Conservation (phyloP, 1,140 invertebrate species). For the roundworm (Caenorhabditis elegans) region WBcel235 BX284602.5:6341001-6341500, state of each 20-base stretch:
- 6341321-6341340: not conserved
- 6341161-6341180: not conserved
- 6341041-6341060: constrained; percentile 9
- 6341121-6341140: not conserved
- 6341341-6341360: not conserved
- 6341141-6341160: not conserved
- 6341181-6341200: not conserved
- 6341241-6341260: not conserved
- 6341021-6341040: not conserved
- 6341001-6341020: not conserved
- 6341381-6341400: too few species aligned
- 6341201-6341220: constrained; percentile 16
- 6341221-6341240: constrained; percentile 8
- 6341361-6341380: too few species aligned
- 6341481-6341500: too few species aligned
- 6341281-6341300: not conserved
- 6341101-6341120: not conserved
- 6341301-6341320: constrained; percentile 20
- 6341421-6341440: too few species aligned
- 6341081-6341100: too few species aligned
- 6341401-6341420: too few species aligned
- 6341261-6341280: not conserved
- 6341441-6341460: too few species aligned
- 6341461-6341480: too few species aligned
- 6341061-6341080: too few species aligned